Evolutionary conservation across 2,113 vertebrate species (phyloP).

Genomic region (Acanthisitta chloris): DNA sequence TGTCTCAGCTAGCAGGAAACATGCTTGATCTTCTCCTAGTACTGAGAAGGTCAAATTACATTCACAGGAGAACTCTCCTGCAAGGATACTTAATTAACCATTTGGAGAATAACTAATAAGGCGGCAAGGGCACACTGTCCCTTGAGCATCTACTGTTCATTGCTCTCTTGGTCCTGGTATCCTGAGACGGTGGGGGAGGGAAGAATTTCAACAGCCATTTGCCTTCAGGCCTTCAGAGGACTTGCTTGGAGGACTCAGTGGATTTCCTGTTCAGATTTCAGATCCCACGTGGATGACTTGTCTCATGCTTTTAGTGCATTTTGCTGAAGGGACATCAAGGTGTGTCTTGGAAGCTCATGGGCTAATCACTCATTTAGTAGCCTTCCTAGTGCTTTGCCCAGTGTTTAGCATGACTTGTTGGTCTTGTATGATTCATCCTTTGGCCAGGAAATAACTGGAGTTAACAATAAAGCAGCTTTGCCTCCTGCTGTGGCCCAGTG

Average conservation of each 20-base stretch:
- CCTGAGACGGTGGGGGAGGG: rapidly evolving
- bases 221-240: neutral
- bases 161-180: neutral
- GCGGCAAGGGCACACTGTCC: neutral
- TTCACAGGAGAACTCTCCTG: neutral
- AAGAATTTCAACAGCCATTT: neutral
- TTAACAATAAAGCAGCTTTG: neutral
- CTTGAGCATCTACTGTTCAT: neutral
- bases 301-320: neutral
- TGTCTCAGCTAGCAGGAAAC: neutral
- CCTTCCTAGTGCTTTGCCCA: neutral
- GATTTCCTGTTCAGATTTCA: neutral
- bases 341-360: neutral
- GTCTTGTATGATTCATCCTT: constrained; percentile 20
- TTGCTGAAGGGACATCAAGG: neutral
- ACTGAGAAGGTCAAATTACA: neutral
- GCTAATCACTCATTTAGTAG: neutral
- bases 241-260: neutral
- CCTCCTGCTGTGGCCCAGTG: neutral
- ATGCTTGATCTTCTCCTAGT: neutral
- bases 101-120: neutral
- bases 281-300: neutral
- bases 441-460: constrained; percentile 14
- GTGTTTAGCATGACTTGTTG: neutral
- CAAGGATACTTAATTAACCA: neutral